Evolutionary conservation across 2,888 invertebrate genomes (phyloP).

Genomic region (Acrobasis repandana): DNA sequence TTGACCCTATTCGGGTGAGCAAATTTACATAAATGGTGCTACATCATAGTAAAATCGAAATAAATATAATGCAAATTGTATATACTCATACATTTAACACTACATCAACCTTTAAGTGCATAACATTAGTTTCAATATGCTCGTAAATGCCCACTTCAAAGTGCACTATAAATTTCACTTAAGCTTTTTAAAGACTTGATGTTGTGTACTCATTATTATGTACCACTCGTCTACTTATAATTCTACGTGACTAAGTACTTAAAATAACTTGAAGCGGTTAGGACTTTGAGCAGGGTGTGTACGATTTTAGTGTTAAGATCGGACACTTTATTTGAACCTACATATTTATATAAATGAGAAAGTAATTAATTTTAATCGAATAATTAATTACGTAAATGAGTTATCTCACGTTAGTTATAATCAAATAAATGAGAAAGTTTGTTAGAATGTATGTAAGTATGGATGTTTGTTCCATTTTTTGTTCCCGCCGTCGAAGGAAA

Average conservation of each 20-base stretch:
- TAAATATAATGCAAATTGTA: not conserved
- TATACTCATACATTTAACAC: not conserved
- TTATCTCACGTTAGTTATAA: too few relatives aligned
- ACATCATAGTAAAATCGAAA: too few relatives aligned
- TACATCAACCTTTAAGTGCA: not conserved
- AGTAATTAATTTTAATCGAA: too few relatives aligned
- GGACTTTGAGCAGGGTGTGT: conserved; percentile 31
- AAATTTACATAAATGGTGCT: too few relatives aligned
- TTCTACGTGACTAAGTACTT: conserved; percentile 44
- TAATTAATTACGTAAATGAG: too few relatives aligned
- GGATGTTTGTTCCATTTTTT: too few relatives aligned
- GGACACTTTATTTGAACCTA: not conserved
- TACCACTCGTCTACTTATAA: conserved; percentile 40
- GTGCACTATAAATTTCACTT: conserved; percentile 1
- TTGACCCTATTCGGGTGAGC: too few relatives aligned
- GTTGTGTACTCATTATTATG: conserved; percentile 26
- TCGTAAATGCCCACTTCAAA: conserved; percentile 3
- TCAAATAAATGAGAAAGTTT: too few relatives aligned
- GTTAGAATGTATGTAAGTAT: too few relatives aligned
- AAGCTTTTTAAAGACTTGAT: conserved; percentile 5
- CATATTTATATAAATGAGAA: too few relatives aligned
- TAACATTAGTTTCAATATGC: not conserved
- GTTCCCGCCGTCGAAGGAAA: too few relatives aligned
- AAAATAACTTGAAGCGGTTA: conserved; percentile 41
- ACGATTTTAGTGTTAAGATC: conserved; percentile 26